phyloP scores from a whole-genome alignment of 2,113 vertebrate species.

The Indicator maculatus region DNA sequence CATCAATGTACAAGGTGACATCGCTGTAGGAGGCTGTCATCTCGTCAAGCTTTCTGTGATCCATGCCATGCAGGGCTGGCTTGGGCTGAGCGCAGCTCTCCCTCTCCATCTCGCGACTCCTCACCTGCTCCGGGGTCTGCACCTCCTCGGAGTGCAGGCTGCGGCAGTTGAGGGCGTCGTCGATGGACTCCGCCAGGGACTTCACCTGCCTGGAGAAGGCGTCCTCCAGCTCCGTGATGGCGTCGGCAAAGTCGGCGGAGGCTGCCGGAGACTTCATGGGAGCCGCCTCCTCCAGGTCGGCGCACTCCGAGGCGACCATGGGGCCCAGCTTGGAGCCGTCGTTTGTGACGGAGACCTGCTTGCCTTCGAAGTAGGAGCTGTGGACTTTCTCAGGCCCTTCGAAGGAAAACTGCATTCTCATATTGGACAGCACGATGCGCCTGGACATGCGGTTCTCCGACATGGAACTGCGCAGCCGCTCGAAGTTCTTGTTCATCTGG shows the following conservation, averaged over 20 bases:
- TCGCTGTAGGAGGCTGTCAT: slow-evolving; percentile 97
- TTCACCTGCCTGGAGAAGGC: slow-evolving; percentile 97
- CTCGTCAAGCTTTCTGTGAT: slow-evolving; percentile 89
- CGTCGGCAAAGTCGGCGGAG: slow-evolving; percentile 88
- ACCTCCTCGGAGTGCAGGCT: slow-evolving; percentile 88
- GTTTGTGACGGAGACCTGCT: slow-evolving; percentile 90
- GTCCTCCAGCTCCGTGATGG: slow-evolving; percentile 95
- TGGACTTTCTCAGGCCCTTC: slow-evolving; percentile 98
- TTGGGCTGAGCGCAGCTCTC: slow-evolving; percentile 79
- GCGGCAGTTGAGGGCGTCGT: slow-evolving; percentile 94
- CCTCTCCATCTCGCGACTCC: slow-evolving; percentile 81
- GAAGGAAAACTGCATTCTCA: slow-evolving; percentile 99
- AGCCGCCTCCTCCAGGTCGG: slow-evolving; percentile 79
- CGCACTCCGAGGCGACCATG: slow-evolving; percentile 83
- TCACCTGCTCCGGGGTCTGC: slow-evolving; percentile 70
- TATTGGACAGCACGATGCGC: slow-evolving; percentile 97
- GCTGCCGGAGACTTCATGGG: slow-evolving; percentile 83
- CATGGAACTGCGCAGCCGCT: slow-evolving; percentile 97
- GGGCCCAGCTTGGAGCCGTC: slow-evolving; percentile 85
- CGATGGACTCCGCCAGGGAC: slow-evolving; percentile 95
- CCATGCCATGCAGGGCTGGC: slow-evolving; percentile 74
- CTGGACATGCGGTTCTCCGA: slow-evolving; percentile 98
- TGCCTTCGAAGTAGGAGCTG: slow-evolving; percentile 96
- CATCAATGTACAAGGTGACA: slow-evolving; percentile 95
- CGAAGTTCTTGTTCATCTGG: slow-evolving; percentile 99